A percentile compares a stretch with the other conserved stretches of the same genome.
Evolutionary conservation across 2,797 vertebrate genomes (phyloP).

Genomic region (Fringilla coelebs): DNA sequence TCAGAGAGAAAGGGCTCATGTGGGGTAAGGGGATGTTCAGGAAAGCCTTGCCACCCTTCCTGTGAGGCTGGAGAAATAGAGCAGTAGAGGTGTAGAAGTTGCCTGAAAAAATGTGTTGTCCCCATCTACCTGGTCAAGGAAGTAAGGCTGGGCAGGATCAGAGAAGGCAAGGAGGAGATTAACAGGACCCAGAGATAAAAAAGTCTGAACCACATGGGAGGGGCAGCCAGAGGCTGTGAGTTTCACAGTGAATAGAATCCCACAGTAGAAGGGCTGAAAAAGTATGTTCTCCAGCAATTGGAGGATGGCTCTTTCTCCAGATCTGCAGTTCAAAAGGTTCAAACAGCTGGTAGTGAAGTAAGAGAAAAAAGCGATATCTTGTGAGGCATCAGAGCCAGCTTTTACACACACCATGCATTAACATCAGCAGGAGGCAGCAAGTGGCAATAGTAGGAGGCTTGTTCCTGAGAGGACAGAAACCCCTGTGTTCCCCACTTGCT

Average conservation of each 20-base stretch:
- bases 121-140: not conserved
- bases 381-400: not conserved
- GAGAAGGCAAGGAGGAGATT: not conserved
- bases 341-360: not conserved
- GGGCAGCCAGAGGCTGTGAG: rapidly evolving
- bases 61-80: not conserved
- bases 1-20: not conserved
- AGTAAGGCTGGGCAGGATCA: not conserved
- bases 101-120: not conserved
- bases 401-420: not conserved
- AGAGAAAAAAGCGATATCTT: not conserved
- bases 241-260: not conserved
- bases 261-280: not conserved
- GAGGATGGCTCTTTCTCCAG: not conserved
- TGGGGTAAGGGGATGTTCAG: rapidly evolving
- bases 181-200: not conserved
- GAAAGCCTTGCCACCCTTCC: rapidly evolving
- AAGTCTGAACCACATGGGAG: not conserved
- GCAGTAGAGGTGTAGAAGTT: not conserved
- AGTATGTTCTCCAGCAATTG: not conserved
- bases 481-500: not conserved
- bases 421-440: not conserved
- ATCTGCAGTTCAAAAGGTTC: not conserved
- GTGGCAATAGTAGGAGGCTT: not conserved
- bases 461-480: not conserved